phyloP scores from a whole-genome alignment of 92 coral and sea anemone genomes.

The Virgularia gustaviana region DNA sequence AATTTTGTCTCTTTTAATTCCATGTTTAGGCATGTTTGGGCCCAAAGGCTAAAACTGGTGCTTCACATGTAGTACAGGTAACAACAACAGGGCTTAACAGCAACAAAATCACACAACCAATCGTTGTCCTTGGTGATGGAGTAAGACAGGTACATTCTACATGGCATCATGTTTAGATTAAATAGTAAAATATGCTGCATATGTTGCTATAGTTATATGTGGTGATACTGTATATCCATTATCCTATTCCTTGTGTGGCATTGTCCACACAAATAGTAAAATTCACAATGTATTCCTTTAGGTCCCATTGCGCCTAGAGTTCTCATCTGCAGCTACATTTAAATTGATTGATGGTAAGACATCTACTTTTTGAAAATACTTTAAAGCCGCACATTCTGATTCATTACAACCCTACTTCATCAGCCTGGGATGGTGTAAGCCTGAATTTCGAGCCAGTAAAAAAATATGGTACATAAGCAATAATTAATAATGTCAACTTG shows the following conservation, averaged over 20 bases:
- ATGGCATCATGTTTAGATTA: no score
- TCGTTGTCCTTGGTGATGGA: conserved; percentile 55
- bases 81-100: conserved; percentile 60
- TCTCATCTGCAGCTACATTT: conserved; percentile 60
- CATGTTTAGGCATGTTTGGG: conserved; percentile 76
- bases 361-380: no score
- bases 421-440: no score
- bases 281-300: background rate
- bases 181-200: no score
- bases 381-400: no score
- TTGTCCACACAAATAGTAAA: background rate
- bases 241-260: no score
- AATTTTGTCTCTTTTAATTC: background rate
- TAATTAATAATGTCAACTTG: no score
- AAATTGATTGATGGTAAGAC: conserved; percentile 66
- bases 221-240: no score
- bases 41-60: conserved; percentile 39
- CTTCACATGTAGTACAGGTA: conserved; percentile 55
- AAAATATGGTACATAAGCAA: no score
- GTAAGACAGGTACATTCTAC: conserved; percentile 33
- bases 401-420: no score
- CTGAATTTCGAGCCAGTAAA: no score
- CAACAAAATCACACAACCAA: conserved; percentile 50
- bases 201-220: no score
- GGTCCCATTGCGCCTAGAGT: conserved; percentile 64